Conservation (phyloP, 2,797 vertebrate genomes). For the Gymnocypris eckloni region DNA sequence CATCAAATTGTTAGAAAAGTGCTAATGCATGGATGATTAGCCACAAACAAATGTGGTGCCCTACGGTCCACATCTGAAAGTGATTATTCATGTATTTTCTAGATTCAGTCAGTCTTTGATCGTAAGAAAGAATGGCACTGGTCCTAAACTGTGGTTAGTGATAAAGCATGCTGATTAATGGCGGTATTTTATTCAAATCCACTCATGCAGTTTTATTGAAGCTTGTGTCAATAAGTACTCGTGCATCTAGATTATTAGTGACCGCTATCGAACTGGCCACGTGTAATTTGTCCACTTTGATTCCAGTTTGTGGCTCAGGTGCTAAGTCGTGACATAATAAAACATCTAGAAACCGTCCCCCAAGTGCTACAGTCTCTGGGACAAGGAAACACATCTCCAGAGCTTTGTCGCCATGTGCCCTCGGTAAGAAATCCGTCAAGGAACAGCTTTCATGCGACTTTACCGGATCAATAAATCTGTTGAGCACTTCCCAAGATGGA, state of each 20-base stretch:
- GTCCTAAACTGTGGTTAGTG: slow-evolving; percentile 37
- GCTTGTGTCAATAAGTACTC: slow-evolving; percentile 70
- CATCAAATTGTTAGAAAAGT: slow-evolving; percentile 12
- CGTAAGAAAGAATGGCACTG: slow-evolving; percentile 20
- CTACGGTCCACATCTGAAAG: slow-evolving; percentile 15
- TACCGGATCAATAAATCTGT: slow-evolving; percentile 72
- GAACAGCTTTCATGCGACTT: slow-evolving; percentile 63
- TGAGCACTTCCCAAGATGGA: slow-evolving; percentile 64
- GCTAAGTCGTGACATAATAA: slow-evolving; percentile 46
- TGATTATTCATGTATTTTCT: slow-evolving; percentile 21
- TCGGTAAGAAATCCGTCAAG: slow-evolving; percentile 56
- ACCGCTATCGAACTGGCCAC: slow-evolving; percentile 71
- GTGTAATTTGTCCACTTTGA: slow-evolving; percentile 69
- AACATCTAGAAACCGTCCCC: slow-evolving; percentile 41
- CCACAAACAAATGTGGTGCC: background rate
- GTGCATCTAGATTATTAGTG: slow-evolving; percentile 70
- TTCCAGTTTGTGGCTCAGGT: slow-evolving; percentile 53
- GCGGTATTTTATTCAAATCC: slow-evolving; percentile 54
- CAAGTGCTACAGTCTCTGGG: slow-evolving; percentile 47
- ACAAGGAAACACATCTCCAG: slow-evolving; percentile 50
- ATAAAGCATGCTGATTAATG: slow-evolving; percentile 62
- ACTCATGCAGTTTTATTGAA: slow-evolving; percentile 72
- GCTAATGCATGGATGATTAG: slow-evolving; percentile 31
- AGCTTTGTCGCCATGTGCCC: slow-evolving; percentile 67
- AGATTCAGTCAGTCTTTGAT: background rate